These are phyloP conservation scores for Drosophila bocki DNA, from an alignment of 1,140 invertebrate genomes.

Conservation along the genomic window DNA sequence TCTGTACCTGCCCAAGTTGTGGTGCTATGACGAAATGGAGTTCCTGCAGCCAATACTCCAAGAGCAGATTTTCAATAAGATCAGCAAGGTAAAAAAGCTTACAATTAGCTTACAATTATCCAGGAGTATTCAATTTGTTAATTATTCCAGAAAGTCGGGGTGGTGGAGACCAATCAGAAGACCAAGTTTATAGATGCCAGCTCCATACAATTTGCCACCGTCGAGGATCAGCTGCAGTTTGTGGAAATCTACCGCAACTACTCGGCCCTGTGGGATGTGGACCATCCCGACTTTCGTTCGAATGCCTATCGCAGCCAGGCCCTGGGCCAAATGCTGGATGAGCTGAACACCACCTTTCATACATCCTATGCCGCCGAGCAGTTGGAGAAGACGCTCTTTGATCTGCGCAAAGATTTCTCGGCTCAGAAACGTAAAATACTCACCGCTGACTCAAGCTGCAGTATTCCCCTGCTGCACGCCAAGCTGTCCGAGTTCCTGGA, in stretches of 20 bases:
- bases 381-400: constrained; percentile 74
- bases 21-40: constrained; percentile 80
- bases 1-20: constrained; percentile 75
- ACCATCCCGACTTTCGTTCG: constrained; percentile 78
- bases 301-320: constrained; percentile 76
- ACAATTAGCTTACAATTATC: neutral
- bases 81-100: constrained; percentile 60
- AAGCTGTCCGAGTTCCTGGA: constrained; percentile 73
- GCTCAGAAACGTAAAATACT: constrained; percentile 68
- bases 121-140: neutral
- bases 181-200: constrained; percentile 71
- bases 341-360: constrained; percentile 64
- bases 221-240: constrained; percentile 71
- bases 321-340: constrained; percentile 70
- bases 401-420: constrained; percentile 73
- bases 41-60: constrained; percentile 73
- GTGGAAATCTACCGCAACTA: constrained; percentile 79
- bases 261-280: constrained; percentile 73
- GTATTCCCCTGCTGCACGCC: constrained; percentile 62
- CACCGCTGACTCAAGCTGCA: constrained; percentile 26
- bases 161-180: constrained; percentile 65
- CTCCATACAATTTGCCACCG: constrained; percentile 49
- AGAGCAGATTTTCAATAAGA: constrained; percentile 70
- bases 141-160: constrained; percentile 63
- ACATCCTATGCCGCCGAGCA: constrained; percentile 41